Evolutionary conservation across 2,797 vertebrate species (phyloP).

Genomic region (Hoplostethus atlanticus): DNA sequence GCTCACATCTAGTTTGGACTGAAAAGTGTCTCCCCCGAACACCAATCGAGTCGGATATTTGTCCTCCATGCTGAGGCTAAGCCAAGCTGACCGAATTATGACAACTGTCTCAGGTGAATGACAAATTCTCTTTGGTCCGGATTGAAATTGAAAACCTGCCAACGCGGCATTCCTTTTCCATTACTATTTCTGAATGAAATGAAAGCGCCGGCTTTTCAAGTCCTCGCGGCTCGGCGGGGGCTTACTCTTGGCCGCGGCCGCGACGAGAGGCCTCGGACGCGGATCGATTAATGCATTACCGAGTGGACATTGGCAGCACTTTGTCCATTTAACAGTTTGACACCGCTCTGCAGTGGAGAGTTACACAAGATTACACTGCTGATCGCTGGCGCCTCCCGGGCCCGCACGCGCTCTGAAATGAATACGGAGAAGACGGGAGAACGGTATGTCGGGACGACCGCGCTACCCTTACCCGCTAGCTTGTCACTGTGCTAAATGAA

Average conservation of each 20-base stretch:
- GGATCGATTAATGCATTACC: slow-evolving; percentile 72
- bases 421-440: slow-evolving; percentile 49
- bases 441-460: slow-evolving; percentile 5
- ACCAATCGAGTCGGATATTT: no score
- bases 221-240: not conserved
- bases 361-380: slow-evolving; percentile 62
- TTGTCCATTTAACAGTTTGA: slow-evolving; percentile 74
- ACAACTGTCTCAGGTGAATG: no score
- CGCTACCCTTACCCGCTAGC: slow-evolving; percentile 27
- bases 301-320: slow-evolving; percentile 67
- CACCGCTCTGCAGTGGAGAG: slow-evolving; percentile 43
- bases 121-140: no score
- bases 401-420: slow-evolving; percentile 42
- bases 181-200: not conserved
- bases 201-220: slow-evolving; percentile 30
- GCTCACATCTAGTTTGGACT: no score
- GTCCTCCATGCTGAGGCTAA: no score
- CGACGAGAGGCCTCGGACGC: slow-evolving; percentile 41
- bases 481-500: slow-evolving; percentile 38
- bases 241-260: slow-evolving; percentile 1
- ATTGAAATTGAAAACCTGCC: not conserved
- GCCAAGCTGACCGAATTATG: no score
- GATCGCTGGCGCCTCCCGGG: slow-evolving; percentile 58
- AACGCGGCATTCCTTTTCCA: not conserved
- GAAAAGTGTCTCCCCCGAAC: no score